Base-by-base conservation (phyloP, 2,113 vertebrate genomes). In the Salvelinus alpinus region DNA sequence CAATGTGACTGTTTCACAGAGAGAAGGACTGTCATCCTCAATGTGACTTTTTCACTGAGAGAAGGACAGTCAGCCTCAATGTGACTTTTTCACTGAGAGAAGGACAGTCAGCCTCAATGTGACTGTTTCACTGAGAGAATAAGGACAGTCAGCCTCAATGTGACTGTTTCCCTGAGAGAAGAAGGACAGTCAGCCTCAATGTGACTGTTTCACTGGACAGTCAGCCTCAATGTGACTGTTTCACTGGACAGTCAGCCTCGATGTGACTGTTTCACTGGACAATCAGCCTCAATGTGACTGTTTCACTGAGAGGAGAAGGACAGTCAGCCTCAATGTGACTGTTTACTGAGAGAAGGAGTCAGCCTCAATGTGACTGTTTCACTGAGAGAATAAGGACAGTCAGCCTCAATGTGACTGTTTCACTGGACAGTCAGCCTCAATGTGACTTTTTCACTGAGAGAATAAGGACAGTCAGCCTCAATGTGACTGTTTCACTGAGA, bases 71-170 rank as follows among this genome's bases (percentile, higher is more conserved):
- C 85, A 20, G 20, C 20, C 78, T 87, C 89, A 87, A 84, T 85
- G 85, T 90, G 87, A 87, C 79, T 87, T 74, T 68, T 62, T 65
- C 74, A 86, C 34, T 34, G n/a, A 34, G 80, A 82, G 66, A 78
- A 34, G 6, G 0, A 0, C 34, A 7, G 91, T 91, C 85, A 20
- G 20, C 16, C 78, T 79, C 91, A 93, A 93, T 93, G 77, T 89
- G 72, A 91, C 76, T 75, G 77, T 73, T 70, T 31, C 29, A 31
- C 29, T 31, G 29, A 31, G 29, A 31, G 48, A 59, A n/a, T n/a
- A n/a, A n/a, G 68, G 38, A 13, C n/a, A 25, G 27, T 31, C 4
- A 38, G 74, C 80, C 78, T 87, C 89, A 87, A 84, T 85, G 85
- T 90, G 88, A 87, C 80, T 87, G 75, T 70, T 64, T 65, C 75